These are phyloP conservation scores for Hypolimnas misippus DNA, from an alignment of 2,888 invertebrate genomes.

Conservation along the genomic window DNA sequence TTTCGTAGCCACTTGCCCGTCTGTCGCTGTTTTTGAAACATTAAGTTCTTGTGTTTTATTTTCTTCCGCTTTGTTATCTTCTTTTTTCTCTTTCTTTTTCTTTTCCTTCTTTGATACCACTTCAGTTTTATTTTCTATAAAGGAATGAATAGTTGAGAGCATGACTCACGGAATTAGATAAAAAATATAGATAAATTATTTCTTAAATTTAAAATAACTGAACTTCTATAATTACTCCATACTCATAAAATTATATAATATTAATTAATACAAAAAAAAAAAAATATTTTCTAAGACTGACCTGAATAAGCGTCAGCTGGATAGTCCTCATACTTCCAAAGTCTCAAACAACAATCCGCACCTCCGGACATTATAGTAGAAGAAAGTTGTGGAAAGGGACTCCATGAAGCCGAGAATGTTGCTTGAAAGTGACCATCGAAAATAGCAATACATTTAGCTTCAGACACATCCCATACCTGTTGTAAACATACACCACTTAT, in stretches of 20 bases:
- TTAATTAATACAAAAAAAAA: no score
- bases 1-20: constrained; percentile 45
- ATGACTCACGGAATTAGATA: no score
- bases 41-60: constrained; percentile 38
- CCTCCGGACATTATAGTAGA: constrained; percentile 87
- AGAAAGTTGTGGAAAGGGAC: constrained; percentile 81
- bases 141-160: neutral
- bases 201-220: no score
- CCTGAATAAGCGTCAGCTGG: constrained; percentile 57
- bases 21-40: neutral
- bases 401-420: constrained; percentile 86
- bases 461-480: constrained; percentile 29
- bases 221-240: no score
- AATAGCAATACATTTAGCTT: constrained; percentile 77
- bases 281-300: constrained; percentile 34
- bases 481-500: neutral
- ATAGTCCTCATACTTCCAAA: constrained; percentile 85
- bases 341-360: constrained; percentile 85
- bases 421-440: constrained; percentile 83
- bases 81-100: constrained; percentile 41
- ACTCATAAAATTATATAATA: no score
- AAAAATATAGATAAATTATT: no score
- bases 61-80: constrained; percentile 39
- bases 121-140: constrained; percentile 46
- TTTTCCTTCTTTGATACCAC: constrained; percentile 43